These are phyloP conservation scores for Amaurobius ferox DNA, from an alignment of 2,888 invertebrate species.

Conservation along the genomic window DNA sequence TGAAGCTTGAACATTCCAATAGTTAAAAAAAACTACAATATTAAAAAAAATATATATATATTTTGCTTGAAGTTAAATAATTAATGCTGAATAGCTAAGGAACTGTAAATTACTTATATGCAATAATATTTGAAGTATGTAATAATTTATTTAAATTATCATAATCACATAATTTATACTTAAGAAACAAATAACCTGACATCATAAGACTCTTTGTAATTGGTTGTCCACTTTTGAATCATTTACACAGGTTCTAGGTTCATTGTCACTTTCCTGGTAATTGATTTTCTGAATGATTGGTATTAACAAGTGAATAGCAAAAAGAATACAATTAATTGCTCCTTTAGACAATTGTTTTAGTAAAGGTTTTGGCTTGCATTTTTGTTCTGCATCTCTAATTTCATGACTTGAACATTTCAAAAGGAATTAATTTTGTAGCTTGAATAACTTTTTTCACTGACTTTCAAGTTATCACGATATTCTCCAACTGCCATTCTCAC, in stretches of 20 bases:
- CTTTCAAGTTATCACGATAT: slow-evolving; percentile 50
- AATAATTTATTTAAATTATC: too few relatives aligned
- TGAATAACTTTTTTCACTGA: slow-evolving; percentile 33
- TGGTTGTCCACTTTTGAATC: slow-evolving; percentile 43
- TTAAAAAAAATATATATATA: too few relatives aligned
- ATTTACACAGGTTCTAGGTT: slow-evolving; percentile 44
- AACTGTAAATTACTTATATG: too few relatives aligned
- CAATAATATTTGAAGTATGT: too few relatives aligned
- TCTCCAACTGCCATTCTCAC: slow-evolving; percentile 49
- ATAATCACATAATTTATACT: too few relatives aligned
- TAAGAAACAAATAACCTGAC: slow-evolving; percentile 23
- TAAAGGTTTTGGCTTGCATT: slow-evolving; percentile 16
- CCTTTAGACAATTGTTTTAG: too few relatives aligned
- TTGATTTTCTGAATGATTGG: slow-evolving; percentile 25
- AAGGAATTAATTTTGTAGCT: slow-evolving; percentile 42
- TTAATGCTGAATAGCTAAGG: too few relatives aligned
- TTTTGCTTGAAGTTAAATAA: too few relatives aligned
- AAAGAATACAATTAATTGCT: too few relatives aligned
- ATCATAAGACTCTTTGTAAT: slow-evolving; percentile 28
- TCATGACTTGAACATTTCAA: slow-evolving; percentile 30
- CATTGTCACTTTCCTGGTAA: slow-evolving; percentile 10
- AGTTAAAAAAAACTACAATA: too few relatives aligned
- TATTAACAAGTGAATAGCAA: not conserved
- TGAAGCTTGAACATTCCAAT: too few relatives aligned
- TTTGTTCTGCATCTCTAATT: slow-evolving; percentile 40